phyloP scores from a whole-genome alignment of 1,140 invertebrate species.

The Cotesia glomerata region DNA sequence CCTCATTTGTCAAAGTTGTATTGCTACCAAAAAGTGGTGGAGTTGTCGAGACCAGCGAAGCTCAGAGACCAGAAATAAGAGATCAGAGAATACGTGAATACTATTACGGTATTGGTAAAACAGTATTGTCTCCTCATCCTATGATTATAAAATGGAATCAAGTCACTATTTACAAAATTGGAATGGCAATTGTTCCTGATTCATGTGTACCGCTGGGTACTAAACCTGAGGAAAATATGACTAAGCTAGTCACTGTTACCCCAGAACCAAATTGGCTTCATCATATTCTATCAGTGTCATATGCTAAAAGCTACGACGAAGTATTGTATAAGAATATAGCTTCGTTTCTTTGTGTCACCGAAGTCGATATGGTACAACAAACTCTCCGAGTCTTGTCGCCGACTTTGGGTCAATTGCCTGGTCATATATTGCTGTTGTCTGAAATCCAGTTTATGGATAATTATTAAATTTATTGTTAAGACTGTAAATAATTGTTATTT shows the following conservation, averaged over 20 bases:
- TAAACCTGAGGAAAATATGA: constrained; percentile 90
- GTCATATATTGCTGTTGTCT: constrained; percentile 79
- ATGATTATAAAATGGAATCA: constrained; percentile 90
- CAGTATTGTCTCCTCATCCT: constrained; percentile 89
- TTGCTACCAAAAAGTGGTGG: constrained; percentile 96
- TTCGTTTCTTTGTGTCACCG: constrained; percentile 70
- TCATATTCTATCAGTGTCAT: constrained; percentile 87
- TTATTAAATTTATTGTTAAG: constrained; percentile 62
- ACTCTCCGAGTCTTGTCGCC: constrained; percentile 89
- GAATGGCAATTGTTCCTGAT: constrained; percentile 88
- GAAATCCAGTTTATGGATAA: constrained; percentile 91
- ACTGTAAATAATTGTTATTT: constrained; percentile 1
- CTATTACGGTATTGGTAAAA: constrained; percentile 84
- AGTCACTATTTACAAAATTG: constrained; percentile 92
- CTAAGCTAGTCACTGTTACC: constrained; percentile 85
- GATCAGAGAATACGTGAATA: constrained; percentile 89
- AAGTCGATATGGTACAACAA: constrained; percentile 87
- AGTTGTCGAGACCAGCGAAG: constrained; percentile 83
- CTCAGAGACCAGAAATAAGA: constrained; percentile 74
- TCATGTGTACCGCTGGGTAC: constrained; percentile 96
- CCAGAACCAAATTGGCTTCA: constrained; percentile 80
- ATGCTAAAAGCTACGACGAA: constrained; percentile 73
- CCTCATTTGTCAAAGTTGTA: constrained; percentile 90
- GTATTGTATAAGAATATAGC: not conserved
- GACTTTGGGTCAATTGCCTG: constrained; percentile 91